Conservation (phyloP, 2,888 invertebrate species). For the Arctia plantaginis region DNA sequence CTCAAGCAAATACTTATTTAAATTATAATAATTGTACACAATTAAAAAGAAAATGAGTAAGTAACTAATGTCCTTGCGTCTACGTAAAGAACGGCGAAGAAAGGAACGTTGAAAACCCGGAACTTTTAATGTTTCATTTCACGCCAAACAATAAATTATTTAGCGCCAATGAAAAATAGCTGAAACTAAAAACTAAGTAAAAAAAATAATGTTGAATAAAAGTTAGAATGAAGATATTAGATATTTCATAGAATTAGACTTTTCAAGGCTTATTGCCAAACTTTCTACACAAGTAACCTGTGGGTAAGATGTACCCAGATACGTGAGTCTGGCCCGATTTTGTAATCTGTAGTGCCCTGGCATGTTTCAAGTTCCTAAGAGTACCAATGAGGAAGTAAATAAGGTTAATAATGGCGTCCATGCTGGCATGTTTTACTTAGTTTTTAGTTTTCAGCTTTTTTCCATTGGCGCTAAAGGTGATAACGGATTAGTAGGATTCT, state of each 20-base stretch:
- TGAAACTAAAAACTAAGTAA: neutral
- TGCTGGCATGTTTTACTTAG: too few species aligned
- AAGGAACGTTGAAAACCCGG: slow-evolving; percentile 36
- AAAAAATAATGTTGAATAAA: neutral
- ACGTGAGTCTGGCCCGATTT: too few species aligned
- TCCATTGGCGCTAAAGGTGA: too few species aligned
- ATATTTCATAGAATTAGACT: neutral
- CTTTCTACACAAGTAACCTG: too few species aligned
- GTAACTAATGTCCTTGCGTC: neutral
- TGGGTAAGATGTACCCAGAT: too few species aligned
- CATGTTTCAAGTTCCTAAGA: too few species aligned
- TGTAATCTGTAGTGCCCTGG: too few species aligned
- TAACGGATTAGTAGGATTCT: too few species aligned
- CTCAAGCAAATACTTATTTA: neutral
- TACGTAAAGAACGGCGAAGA: slow-evolving; percentile 5
- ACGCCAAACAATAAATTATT: slow-evolving; percentile 4
- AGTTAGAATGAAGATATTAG: neutral
- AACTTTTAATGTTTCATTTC: slow-evolving; percentile 28
- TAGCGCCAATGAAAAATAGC: neutral
- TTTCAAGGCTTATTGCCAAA: too few species aligned
- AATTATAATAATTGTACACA: neutral
- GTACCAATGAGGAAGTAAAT: too few species aligned
- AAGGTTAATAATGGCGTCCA: too few species aligned
- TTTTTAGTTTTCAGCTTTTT: too few species aligned
- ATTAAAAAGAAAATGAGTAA: neutral